Conservation (phyloP, 2,797 vertebrate species). For the Pteronotus mesoamericanus region DNA sequence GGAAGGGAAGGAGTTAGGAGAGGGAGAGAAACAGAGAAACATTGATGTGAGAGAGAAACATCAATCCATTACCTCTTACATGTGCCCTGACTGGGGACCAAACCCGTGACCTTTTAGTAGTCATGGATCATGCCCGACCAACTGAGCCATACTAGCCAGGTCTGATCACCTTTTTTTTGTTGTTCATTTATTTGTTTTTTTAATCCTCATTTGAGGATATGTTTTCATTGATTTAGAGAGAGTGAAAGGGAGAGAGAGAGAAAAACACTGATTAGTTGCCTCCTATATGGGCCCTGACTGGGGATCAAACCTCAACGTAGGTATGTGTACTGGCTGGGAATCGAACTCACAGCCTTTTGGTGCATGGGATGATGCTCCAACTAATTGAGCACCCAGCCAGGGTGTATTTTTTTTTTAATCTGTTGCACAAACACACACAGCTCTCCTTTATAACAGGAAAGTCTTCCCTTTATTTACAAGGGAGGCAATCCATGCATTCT, state of each 20-base stretch:
- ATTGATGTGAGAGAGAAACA: too few species aligned
- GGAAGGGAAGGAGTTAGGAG: background rate
- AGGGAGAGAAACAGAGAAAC: background rate
- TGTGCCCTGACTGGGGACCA: background rate
- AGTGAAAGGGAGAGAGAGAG: background rate
- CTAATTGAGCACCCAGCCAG: too few species aligned
- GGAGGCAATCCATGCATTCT: background rate
- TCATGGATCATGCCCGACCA: background rate
- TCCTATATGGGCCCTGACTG: background rate
- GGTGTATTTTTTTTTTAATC: background rate
- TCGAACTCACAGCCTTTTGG: background rate
- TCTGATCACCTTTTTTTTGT: background rate
- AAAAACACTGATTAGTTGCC: background rate
- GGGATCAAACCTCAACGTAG: background rate
- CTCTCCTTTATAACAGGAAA: background rate
- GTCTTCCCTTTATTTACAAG: slow-evolving; percentile 30
- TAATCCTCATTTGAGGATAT: too few species aligned
- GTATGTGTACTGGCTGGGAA: background rate
- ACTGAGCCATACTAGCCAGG: background rate
- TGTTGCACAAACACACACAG: background rate
- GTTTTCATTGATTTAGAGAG: background rate
- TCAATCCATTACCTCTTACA: background rate
- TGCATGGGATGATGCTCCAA: background rate
- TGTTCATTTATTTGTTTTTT: too few species aligned
- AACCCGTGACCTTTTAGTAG: background rate